Base-by-base conservation (phyloP, 37 sponge, comb jelly and placozoan species). In the Tethya wilhelma region DNA sequence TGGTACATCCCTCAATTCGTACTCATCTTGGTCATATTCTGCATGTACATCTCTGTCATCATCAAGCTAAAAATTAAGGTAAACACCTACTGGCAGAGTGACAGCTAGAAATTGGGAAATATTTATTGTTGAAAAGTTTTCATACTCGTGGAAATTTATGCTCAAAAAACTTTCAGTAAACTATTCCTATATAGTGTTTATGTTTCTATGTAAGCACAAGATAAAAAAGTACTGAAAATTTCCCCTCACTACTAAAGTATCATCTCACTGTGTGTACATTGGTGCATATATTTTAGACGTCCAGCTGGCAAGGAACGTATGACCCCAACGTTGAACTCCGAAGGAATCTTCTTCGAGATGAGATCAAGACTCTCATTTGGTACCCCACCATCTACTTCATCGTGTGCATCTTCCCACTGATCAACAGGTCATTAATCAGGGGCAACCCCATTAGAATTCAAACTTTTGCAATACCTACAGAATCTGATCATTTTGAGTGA, bases 301-400 rank as follows among this genome's bases (percentile, higher is more conserved):
- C n/a, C 40, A 39, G 38, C 1, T 89, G 89, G 89, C 73, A 83
- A 20, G 89, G 89, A 2, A 79, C 73, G 20, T 89, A 78, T 71
- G 63, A 89, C 59, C 89, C 89, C 6, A 71, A 78, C 8, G 71
- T 83, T 22, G 74, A 78, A 29, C 30, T 42, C 40, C 7, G 26
- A 49, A 45, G 78, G 84, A 67, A 31, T 4, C 74, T 80, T 34
- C 46, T 84, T 71, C 69, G 40, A 34, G 45, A 75, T 11, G 85
- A 90, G 20, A 73, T 84, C 49, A 79, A 74, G 42, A 77, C 90
- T 28, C 80, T 90, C 22, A 40, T 90, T 29, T 79, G 85, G 79
- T 90, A 90, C 41, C 90, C 90, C n/a, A 74, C 79, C 14, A 37
- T 90, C 25, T 90, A 80, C 60, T 73, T 84, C 43, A 14, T 59